Percentiles rank a stretch among this genome's conserved stretches.
Conservation (phyloP, 1,140 invertebrate species). For the Trachelipus rathkii region DNA sequence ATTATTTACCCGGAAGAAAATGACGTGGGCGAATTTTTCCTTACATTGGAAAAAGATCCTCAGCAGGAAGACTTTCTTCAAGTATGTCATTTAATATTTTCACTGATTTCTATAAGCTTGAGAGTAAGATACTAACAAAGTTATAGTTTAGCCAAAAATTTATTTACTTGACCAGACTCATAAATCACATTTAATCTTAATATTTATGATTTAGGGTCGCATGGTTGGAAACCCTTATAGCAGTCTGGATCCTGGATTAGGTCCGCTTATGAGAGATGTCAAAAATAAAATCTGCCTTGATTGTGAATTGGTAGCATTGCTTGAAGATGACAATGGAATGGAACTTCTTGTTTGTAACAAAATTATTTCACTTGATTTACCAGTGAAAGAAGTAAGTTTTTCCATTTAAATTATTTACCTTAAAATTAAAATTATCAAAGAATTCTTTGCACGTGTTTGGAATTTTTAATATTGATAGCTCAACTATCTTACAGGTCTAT, state of each 20-base stretch:
- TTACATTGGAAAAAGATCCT: constrained; percentile 94
- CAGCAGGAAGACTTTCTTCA: constrained; percentile 98
- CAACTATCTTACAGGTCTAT: constrained; percentile 52
- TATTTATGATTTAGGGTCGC: constrained; percentile 62
- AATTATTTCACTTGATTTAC: constrained; percentile 92
- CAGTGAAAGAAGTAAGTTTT: constrained; percentile 77
- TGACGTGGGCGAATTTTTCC: constrained; percentile 92
- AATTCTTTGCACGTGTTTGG: not conserved
- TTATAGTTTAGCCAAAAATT: not conserved
- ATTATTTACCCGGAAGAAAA: constrained; percentile 97
- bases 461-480: not conserved
- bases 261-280: constrained; percentile 94
- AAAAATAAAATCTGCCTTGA: constrained; percentile 98
- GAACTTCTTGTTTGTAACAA: constrained; percentile 97
- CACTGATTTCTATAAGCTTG: too few relatives aligned
- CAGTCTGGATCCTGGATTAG: constrained; percentile 84
- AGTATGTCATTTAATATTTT: not conserved
- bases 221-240: constrained; percentile 98
- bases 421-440: not conserved
- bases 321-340: constrained; percentile 98
- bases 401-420: not conserved
- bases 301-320: constrained; percentile 89
- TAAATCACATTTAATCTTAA: not conserved
- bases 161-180: not conserved
- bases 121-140: not conserved